Conservation (phyloP, 2,113 vertebrate species). For the Mustelus asterias region DNA sequence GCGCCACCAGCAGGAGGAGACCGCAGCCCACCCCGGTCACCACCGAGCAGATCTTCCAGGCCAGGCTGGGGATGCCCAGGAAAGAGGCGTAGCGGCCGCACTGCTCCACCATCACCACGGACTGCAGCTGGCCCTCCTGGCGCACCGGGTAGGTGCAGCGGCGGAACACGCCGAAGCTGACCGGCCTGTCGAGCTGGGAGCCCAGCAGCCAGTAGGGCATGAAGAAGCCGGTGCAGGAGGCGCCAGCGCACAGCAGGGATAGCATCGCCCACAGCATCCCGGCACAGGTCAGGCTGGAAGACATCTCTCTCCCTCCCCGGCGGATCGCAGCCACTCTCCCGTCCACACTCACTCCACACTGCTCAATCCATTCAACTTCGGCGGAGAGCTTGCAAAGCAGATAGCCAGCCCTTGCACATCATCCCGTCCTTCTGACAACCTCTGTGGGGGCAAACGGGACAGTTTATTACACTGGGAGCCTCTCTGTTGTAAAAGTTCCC, state of each 20-base stretch:
- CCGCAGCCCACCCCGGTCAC: slow-evolving; percentile 89
- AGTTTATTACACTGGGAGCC: neutral
- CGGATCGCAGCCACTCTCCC: too few relatives aligned
- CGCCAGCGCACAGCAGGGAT: slow-evolving; percentile 77
- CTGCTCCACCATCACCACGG: slow-evolving; percentile 92
- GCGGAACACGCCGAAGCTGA: slow-evolving; percentile 92
- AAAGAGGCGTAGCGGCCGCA: slow-evolving; percentile 94
- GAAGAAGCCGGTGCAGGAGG: slow-evolving; percentile 93
- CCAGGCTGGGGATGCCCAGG: slow-evolving; percentile 82
- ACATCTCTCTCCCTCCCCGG: slow-evolving; percentile 56
- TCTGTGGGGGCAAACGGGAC: neutral
- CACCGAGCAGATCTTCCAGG: slow-evolving; percentile 89
- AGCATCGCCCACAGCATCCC: slow-evolving; percentile 84
- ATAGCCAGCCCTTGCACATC: neutral
- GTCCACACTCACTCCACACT: too few relatives aligned
- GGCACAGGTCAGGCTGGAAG: slow-evolving; percentile 81
- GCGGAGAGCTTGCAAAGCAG: neutral
- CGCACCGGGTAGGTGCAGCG: slow-evolving; percentile 90
- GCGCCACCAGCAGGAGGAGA: slow-evolving; percentile 86
- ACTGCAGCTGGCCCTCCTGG: slow-evolving; percentile 74
- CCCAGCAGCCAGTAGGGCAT: slow-evolving; percentile 99
- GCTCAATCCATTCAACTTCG: neutral
- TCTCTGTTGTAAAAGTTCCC: neutral
- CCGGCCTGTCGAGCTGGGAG: slow-evolving; percentile 85
- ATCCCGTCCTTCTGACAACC: neutral